Percentiles rank a stretch among this genome's conserved stretches.
These are phyloP conservation scores for Drosophila mercatorum DNA, from an alignment of 2,888 invertebrate species.

Conservation along the genomic window DNA sequence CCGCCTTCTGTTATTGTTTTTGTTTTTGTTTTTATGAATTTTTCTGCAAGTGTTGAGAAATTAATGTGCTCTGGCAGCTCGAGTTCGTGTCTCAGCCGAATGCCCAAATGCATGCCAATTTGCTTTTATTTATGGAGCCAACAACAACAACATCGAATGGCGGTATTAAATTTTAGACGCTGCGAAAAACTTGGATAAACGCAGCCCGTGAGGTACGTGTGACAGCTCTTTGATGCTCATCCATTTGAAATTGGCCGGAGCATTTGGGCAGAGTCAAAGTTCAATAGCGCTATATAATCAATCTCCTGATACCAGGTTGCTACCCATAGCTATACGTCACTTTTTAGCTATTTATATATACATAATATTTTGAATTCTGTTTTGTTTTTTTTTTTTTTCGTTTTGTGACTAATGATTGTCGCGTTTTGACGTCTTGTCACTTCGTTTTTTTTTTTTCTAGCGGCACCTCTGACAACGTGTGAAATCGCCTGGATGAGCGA, in stretches of 20 bases:
- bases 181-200: conserved; percentile 57
- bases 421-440: conserved; percentile 72
- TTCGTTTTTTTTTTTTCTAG: conserved; percentile 9
- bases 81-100: conserved; percentile 57
- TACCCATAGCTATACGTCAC: conserved; percentile 25
- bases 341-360: conserved; percentile 31
- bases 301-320: conserved; percentile 40
- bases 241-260: conserved; percentile 14
- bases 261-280: conserved; percentile 42
- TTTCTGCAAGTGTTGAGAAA: conserved; percentile 79
- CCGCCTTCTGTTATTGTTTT: conserved; percentile 23
- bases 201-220: conserved; percentile 12
- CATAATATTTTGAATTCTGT: background rate
- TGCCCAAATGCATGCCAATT: conserved; percentile 75
- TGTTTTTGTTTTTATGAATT: conserved; percentile 73
- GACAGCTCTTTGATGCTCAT: conserved; percentile 51
- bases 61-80: conserved; percentile 71
- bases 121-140: conserved; percentile 71
- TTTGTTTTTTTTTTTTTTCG: conserved; percentile 16
- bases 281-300: conserved; percentile 50
- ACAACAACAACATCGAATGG: conserved; percentile 27
- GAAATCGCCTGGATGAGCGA: conserved; percentile 53
- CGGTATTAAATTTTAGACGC: conserved; percentile 70
- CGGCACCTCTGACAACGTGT: conserved; percentile 60
- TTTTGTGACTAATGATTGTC: conserved; percentile 72